Percentiles rank a stretch among this genome's conserved stretches.
phyloP scores from a whole-genome alignment of 1,140 invertebrate genomes.

The Hycleus cichorii region DNA sequence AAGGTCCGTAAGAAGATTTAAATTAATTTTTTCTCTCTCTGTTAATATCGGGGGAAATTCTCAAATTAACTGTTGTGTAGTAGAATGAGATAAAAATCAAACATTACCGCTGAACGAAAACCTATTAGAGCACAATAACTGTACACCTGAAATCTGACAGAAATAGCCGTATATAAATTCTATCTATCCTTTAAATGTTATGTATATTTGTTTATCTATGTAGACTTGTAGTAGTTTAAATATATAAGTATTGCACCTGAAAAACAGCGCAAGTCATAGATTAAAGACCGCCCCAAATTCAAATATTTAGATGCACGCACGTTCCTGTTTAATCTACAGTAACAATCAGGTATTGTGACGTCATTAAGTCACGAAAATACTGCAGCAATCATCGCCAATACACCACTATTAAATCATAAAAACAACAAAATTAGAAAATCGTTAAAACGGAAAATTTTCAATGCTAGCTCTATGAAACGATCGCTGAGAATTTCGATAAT shows the following conservation, averaged over 20 bases:
- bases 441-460: too few relatives aligned
- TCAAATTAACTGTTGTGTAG: too few relatives aligned
- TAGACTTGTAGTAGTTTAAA: not conserved
- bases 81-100: too few relatives aligned
- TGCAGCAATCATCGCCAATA: conserved; percentile 21
- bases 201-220: not conserved
- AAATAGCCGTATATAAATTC: not conserved
- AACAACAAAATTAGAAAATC: too few relatives aligned
- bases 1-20: conserved; percentile 37
- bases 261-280: conserved; percentile 24
- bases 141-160: too few relatives aligned
- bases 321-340: conserved; percentile 24
- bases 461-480: too few relatives aligned
- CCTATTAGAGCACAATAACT: not conserved
- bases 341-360: conserved; percentile 29
- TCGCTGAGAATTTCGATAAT: too few relatives aligned
- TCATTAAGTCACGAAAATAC: conserved; percentile 31
- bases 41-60: too few relatives aligned
- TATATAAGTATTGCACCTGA: not conserved
- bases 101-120: not conserved
- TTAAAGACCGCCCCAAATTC: conserved; percentile 21
- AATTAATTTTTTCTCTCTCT: too few relatives aligned
- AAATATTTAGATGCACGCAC: conserved; percentile 26
- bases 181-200: not conserved
- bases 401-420: not conserved